Conservation (phyloP, 2,797 vertebrate species). For the Chromis chromis region DNA sequence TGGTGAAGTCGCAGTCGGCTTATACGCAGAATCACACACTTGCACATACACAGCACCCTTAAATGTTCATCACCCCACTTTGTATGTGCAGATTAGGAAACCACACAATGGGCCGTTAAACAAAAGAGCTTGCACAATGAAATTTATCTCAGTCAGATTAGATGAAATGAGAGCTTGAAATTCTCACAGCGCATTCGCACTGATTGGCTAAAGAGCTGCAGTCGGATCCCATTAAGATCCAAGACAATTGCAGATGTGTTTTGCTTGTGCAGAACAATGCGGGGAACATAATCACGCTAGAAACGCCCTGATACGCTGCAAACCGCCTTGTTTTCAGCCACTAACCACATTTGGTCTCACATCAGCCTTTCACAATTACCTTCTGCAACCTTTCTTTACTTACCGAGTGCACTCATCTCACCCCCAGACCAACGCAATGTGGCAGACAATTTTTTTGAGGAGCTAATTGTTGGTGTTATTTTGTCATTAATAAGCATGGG, state of each 20-base stretch:
- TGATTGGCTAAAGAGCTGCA: slow-evolving; percentile 56
- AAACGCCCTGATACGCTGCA: slow-evolving; percentile 13
- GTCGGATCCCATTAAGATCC: slow-evolving; percentile 57
- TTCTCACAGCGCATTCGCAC: slow-evolving; percentile 27
- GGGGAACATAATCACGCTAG: slow-evolving; percentile 2
- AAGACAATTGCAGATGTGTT: slow-evolving; percentile 55
- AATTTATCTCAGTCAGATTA: slow-evolving; percentile 58
- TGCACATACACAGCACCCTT: slow-evolving; percentile 9
- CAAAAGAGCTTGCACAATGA: slow-evolving; percentile 52
- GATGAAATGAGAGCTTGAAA: slow-evolving; percentile 47
- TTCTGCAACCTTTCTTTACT: slow-evolving; percentile 17
- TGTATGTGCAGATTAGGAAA: slow-evolving; percentile 53
- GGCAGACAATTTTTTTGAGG: slow-evolving; percentile 28
- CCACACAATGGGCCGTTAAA: slow-evolving; percentile 46
- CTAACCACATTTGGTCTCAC: slow-evolving; percentile 13
- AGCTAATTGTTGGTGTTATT: slow-evolving; percentile 44
- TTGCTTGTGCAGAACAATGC: slow-evolving; percentile 32
- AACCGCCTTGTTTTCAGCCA: neutral
- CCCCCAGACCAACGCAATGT: slow-evolving; percentile 5
- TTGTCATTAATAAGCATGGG: slow-evolving; percentile 18
- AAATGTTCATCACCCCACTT: slow-evolving; percentile 34
- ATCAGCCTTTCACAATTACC: slow-evolving; percentile 34
- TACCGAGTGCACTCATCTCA: slow-evolving; percentile 18
- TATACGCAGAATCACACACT: slow-evolving; percentile 16
- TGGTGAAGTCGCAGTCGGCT: slow-evolving; percentile 22